Evolutionary conservation across 1,140 invertebrate species (phyloP).

Genomic region (Radopholus similis): DNA sequence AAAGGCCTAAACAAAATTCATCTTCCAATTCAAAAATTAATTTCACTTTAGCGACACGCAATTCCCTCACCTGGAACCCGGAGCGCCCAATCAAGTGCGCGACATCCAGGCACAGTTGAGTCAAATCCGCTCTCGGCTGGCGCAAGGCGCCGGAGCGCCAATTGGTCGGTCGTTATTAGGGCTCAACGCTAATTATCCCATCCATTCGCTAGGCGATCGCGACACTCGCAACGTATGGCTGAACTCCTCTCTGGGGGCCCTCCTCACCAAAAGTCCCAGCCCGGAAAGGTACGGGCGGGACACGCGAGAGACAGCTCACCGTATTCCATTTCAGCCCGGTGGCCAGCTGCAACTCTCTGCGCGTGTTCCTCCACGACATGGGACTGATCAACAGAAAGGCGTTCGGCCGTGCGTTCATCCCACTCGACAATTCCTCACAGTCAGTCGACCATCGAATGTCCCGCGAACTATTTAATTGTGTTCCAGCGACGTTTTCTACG

Average conservation of each 20-base stretch:
- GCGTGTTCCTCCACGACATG: constrained; percentile 57
- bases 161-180: no score
- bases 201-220: constrained; percentile 53
- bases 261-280: constrained; percentile 38
- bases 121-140: constrained; percentile 49
- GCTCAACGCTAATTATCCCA: no score
- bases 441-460: not conserved
- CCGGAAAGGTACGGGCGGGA: constrained; percentile 32
- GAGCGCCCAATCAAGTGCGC: constrained; percentile 66
- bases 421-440: constrained; percentile 39
- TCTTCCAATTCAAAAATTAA: no score
- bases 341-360: constrained; percentile 47
- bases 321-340: constrained; percentile 31
- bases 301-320: not conserved
- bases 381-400: constrained; percentile 44
- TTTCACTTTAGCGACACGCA: constrained; percentile 71
- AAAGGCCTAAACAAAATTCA: no score
- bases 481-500: constrained; percentile 46
- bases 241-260: constrained; percentile 33
- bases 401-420: constrained; percentile 41
- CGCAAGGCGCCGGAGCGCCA: constrained; percentile 51
- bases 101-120: constrained; percentile 64
- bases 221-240: constrained; percentile 47
- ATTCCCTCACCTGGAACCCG: constrained; percentile 73
- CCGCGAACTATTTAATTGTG: not conserved